Evolutionary conservation across 2,797 vertebrate species (phyloP).

Genomic region (Scolopax bukidnonensis): DNA sequence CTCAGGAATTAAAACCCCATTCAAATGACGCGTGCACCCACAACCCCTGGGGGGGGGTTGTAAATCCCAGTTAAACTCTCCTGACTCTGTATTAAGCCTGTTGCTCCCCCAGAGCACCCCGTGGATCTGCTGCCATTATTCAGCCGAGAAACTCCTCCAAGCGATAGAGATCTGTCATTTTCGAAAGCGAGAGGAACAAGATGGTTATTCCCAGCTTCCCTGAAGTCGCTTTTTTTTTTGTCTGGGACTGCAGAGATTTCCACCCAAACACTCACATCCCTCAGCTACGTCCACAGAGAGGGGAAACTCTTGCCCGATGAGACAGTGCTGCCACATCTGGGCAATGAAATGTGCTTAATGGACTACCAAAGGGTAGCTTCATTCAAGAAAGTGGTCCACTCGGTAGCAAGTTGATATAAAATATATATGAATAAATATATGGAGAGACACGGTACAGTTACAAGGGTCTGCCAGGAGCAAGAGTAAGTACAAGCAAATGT

Average conservation of each 20-base stretch:
- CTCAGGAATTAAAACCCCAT: fast-evolving
- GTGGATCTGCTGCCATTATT: not conserved
- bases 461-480: not conserved
- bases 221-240: not conserved
- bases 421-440: not conserved
- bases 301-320: not conserved
- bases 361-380: not conserved
- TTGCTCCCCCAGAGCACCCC: not conserved
- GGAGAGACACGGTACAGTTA: not conserved
- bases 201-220: slow-evolving; percentile 34
- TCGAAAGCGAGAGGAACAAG: slow-evolving; percentile 3
- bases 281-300: not conserved
- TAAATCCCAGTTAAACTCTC: slow-evolving; percentile 33
- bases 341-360: not conserved
- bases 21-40: not conserved
- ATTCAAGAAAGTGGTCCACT: not conserved
- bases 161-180: not conserved
- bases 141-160: not conserved
- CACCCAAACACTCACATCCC: not conserved
- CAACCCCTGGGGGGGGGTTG: not conserved
- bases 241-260: not conserved
- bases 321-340: not conserved
- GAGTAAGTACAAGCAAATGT: not conserved
- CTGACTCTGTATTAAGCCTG: not conserved
- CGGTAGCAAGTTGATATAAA: not conserved